Percentiles rank a stretch among this genome's conserved stretches.
These are phyloP conservation scores for Etheostoma nigrum DNA, from an alignment of 2,797 vertebrate genomes.

Conservation along the genomic window DNA sequence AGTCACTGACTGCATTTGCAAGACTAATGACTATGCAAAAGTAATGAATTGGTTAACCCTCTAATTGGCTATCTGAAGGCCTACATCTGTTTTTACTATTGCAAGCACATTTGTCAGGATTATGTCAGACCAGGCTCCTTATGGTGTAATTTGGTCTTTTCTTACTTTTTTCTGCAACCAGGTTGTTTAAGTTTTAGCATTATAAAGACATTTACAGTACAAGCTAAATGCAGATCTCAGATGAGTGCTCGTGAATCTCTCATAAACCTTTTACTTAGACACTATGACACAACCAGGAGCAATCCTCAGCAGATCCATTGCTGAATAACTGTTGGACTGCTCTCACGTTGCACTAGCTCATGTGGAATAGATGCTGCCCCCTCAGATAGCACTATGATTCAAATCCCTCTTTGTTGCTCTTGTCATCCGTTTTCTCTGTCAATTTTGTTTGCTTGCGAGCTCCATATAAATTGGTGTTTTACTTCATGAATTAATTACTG, in stretches of 20 bases:
- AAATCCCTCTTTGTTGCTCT: slow-evolving; percentile 1
- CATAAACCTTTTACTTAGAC: slow-evolving; percentile 28
- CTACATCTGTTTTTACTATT: neutral
- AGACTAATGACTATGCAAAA: slow-evolving; percentile 8
- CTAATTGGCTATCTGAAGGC: slow-evolving; percentile 23
- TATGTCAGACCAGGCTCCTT: neutral
- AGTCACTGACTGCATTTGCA: slow-evolving; percentile 33
- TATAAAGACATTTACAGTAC: slow-evolving; percentile 8
- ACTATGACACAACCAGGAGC: slow-evolving; percentile 33
- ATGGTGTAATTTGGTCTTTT: neutral
- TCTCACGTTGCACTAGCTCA: slow-evolving; percentile 66
- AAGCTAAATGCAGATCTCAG: slow-evolving; percentile 25
- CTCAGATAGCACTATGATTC: slow-evolving; percentile 38
- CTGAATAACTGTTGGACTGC: slow-evolving; percentile 54
- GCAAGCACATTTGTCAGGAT: slow-evolving; percentile 8
- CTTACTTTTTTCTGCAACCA: slow-evolving; percentile 32
- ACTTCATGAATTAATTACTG: slow-evolving; percentile 45
- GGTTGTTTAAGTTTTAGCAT: neutral
- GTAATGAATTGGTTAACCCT: slow-evolving; percentile 21
- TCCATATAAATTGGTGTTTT: slow-evolving; percentile 31
- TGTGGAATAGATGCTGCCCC: slow-evolving; percentile 60
- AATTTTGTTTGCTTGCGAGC: slow-evolving; percentile 34
- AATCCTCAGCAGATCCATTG: slow-evolving; percentile 39
- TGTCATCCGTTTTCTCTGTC: slow-evolving; percentile 16
- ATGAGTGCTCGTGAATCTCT: slow-evolving; percentile 25